Conservation (phyloP, 1,140 invertebrate genomes). For the Apis florea region DNA sequence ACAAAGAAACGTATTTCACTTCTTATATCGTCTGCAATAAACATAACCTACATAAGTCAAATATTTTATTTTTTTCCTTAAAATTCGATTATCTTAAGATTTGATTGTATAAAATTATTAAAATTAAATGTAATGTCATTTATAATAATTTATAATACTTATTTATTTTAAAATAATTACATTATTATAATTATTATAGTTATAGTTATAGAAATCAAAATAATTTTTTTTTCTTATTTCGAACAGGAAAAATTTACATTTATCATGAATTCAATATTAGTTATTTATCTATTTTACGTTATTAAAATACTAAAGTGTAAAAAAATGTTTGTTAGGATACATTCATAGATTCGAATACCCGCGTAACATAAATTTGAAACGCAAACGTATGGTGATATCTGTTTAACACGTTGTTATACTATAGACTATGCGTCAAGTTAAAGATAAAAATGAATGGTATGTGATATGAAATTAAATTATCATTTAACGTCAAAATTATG, state of each 20-base stretch:
- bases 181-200: too few species aligned
- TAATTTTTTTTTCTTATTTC: background rate
- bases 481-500: slow-evolving; percentile 1
- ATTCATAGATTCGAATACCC: background rate
- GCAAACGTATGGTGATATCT: background rate
- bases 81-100: too few species aligned
- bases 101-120: too few species aligned
- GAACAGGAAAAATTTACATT: background rate
- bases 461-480: slow-evolving; percentile 4
- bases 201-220: background rate
- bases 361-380: background rate
- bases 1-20: background rate
- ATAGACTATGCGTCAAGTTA: background rate
- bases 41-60: too few species aligned
- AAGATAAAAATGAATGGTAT: background rate
- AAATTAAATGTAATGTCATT: background rate
- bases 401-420: background rate
- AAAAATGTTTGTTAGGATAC: background rate
- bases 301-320: background rate
- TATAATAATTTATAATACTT: too few species aligned
- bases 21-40: background rate
- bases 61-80: too few species aligned
- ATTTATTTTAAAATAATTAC: too few species aligned
- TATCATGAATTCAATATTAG: background rate
- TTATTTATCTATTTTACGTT: background rate